Base-by-base conservation (phyloP, 1,140 invertebrate species). In the Drosophila fuyamai region DNA sequence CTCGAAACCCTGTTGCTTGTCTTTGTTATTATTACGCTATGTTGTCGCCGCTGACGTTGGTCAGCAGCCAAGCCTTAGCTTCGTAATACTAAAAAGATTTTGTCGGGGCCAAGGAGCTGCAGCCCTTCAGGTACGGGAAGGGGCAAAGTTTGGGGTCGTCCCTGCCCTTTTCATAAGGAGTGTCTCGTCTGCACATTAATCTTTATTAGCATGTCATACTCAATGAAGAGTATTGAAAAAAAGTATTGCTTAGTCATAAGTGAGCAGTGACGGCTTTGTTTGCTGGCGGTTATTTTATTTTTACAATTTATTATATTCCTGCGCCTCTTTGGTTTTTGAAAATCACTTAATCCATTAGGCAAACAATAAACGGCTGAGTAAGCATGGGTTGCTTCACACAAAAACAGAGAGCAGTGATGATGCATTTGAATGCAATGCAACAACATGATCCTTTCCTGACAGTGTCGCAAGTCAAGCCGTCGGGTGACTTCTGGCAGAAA, bases 261-360 rank as follows among this genome's bases (percentile, higher is more conserved):
- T 55, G 62, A 78, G 67, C 51, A 41, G 44, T 18, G 47, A 44
- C 57, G 66, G 72, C 84, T 83, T 89, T 88, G 84, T 88, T 80
- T 89, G 83, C 79, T 73, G 73, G 56, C 56, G 43, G 61, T 67
- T 67, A 76, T 84, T 74, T 88, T 89, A 88, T 89, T 89, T n/a
- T 89, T 78, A 72, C 84, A 89, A 89, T 89, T 89, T 89, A 89
- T 89, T 89, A 89, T 80, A 71, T 88, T 80, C 71, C 59, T 71
- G 60, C 56, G 81, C 57, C 57, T n/a, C n/a, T 60, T 80, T 62
- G 6, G 56, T 67, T 53, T 68, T 38, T 89, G 84, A 90, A 84
- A 89, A 89, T 89, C 84, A 89, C 78, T 89, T 89, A 89, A 89
- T 89, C 84, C 84, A 89, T 89, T 89, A 89, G 84, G 85, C 84